Conservation (phyloP, 2,797 vertebrate genomes). For the Oreortyx pictus region DNA sequence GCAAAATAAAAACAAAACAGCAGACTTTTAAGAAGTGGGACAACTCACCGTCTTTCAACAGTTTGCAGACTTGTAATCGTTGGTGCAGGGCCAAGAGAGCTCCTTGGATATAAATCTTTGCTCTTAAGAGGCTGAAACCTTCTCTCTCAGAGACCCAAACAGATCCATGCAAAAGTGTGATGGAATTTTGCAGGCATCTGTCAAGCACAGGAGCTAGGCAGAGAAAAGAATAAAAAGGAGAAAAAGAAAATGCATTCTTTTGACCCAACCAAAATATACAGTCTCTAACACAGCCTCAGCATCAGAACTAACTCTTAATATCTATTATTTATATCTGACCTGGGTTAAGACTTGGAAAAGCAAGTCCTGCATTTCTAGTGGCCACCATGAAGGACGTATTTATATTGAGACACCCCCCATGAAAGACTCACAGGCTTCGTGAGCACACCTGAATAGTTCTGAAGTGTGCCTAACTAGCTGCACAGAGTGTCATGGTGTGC, state of each 20-base stretch:
- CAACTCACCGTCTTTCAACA: conserved; percentile 84
- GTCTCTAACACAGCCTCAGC: conserved; percentile 60
- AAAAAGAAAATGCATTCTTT: conserved; percentile 67
- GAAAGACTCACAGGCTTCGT: conserved; percentile 77
- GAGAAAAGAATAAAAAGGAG: conserved; percentile 28
- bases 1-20: conserved; percentile 59
- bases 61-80: conserved; percentile 72
- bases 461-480: conserved; percentile 89
- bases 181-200: conserved; percentile 81
- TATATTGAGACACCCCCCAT: conserved; percentile 81
- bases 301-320: conserved; percentile 78
- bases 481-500: conserved; percentile 89
- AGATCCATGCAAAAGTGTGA: conserved; percentile 76
- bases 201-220: conserved; percentile 73
- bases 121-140: conserved; percentile 80
- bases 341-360: conserved; percentile 79
- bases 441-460: conserved; percentile 89
- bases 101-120: conserved; percentile 76
- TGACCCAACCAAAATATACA: conserved; percentile 68
- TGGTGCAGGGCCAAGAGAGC: conserved; percentile 75
- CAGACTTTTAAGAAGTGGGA: conserved; percentile 65
- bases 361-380: conserved; percentile 82
- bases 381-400: conserved; percentile 84
- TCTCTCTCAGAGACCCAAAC: conserved; percentile 78
- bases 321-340: conserved; percentile 83